Evolutionary conservation across 1,140 invertebrate genomes (phyloP), one percentile per base, ranked within the genome.

Genomic region (Drosophila pandora): DNA sequence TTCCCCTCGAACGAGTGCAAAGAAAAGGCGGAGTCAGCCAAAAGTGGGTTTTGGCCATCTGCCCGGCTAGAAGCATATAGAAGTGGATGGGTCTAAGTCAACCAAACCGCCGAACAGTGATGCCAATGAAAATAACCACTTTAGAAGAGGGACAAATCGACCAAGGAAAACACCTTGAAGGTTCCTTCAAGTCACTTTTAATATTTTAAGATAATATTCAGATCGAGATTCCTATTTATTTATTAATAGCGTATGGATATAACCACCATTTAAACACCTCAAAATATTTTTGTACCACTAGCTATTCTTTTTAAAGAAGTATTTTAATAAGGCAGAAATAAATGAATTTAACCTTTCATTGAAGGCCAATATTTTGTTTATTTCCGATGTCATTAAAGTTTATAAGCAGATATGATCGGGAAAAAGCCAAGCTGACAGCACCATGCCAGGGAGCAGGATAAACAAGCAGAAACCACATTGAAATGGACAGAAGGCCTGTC

Each of bases 401-500:
- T 37, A n/a, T 37, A 21, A 43, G 41, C 13, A 9, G 34, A 37
- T 37, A 37, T 12, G 12, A 37, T 34, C 48, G n/a, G 8, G 25
- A 50, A 64, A 52, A 1, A 8, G 25, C 58, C 45, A 50, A 43
- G n/a, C 41, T 22, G 22, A 17, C 63, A 67, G 2, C n/a, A 25
- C 34, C 12, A n/a, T 37, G 17, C 5, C 41, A 17, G 13, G 62
- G 41, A 43, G 39, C 41, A 72, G 55, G 71, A 73, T 80, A 84
- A 84, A 79, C 76, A 80, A 61, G 71, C 67, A 39, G 53, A 56
- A 79, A 64, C 65, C 71, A 55, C 80, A 83, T 76, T 67, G 78
- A 82, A 75, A 74, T 81, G 64, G 77, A 61, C 70, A 73, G 68
- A 48, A 13, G n/a, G 32, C 17, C 32, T 34, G 30, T n/a, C 13